A percentile compares a stretch with the other conserved stretches of the same genome.
These are phyloP conservation scores for Caenorhabditis sulstoni DNA, from an alignment of 2,888 invertebrate genomes.

Conservation along the genomic window DNA sequence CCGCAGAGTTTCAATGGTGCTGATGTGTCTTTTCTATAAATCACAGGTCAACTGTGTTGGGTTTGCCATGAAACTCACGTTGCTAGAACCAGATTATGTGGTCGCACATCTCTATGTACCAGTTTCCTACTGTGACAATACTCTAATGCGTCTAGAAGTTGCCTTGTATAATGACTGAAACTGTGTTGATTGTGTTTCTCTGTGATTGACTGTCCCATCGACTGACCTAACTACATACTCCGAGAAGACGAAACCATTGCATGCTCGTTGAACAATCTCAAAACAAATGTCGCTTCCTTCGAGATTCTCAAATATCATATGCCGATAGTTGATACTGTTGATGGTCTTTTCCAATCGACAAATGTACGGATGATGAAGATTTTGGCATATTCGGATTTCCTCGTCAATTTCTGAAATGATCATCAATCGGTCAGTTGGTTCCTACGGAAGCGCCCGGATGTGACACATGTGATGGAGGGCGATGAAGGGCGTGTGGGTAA, in stretches of 20 bases:
- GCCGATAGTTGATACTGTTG: slow-evolving; percentile 58
- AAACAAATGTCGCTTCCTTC: slow-evolving; percentile 98
- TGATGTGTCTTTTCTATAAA: slow-evolving; percentile 90
- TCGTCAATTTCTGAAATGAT: slow-evolving; percentile 86
- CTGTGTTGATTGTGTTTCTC: too few species aligned
- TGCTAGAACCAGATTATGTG: slow-evolving; percentile 95
- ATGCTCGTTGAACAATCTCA: slow-evolving; percentile 86
- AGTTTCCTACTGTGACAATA: slow-evolving; percentile 99
- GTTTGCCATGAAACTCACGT: slow-evolving; percentile 81
- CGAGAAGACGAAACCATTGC: slow-evolving; percentile 97
- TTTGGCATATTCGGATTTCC: slow-evolving; percentile 95
- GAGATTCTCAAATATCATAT: slow-evolving; percentile 85
- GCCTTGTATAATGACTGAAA: slow-evolving; percentile 97
- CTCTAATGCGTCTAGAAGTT: slow-evolving; percentile 94
- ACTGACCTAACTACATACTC: slow-evolving; percentile 97
- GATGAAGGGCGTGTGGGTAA: too few species aligned
- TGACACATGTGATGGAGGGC: slow-evolving; percentile 92
- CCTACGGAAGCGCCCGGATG: slow-evolving; percentile 87
- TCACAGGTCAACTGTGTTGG: not conserved
- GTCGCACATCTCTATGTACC: slow-evolving; percentile 96
- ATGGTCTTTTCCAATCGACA: slow-evolving; percentile 91
- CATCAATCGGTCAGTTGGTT: slow-evolving; percentile 3
- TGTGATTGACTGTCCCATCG: too few species aligned
- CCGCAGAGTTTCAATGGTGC: slow-evolving; percentile 98
- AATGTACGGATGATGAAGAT: slow-evolving; percentile 98